These are phyloP conservation scores for Tenrec ecaudatus DNA, from an alignment of 2,113 vertebrate species.

Conservation along the genomic window DNA sequence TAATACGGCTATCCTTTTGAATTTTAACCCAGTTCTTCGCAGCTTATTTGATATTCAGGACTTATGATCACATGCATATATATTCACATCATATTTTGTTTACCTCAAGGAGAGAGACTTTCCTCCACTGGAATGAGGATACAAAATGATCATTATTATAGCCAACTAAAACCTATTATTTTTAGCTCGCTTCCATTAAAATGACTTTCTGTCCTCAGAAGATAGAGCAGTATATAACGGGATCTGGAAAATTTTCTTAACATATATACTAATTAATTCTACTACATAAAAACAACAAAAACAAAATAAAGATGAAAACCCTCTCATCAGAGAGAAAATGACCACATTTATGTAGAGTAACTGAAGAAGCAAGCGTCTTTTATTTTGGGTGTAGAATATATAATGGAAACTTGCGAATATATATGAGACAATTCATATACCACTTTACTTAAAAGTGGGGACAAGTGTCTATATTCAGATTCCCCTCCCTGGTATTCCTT, in stretches of 20 bases:
- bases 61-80: neutral
- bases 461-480: neutral
- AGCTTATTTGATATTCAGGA: slow-evolving; percentile 76
- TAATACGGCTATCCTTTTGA: slow-evolving; percentile 29
- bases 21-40: slow-evolving; percentile 57
- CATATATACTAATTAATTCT: slow-evolving; percentile 66
- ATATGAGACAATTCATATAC: neutral
- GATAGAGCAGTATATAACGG: slow-evolving; percentile 61
- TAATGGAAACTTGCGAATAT: slow-evolving; percentile 20
- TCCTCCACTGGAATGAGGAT: slow-evolving; percentile 23
- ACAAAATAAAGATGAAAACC: neutral
- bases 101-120: slow-evolving; percentile 25
- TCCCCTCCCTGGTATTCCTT: neutral
- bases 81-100: slow-evolving; percentile 65
- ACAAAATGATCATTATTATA: slow-evolving; percentile 64
- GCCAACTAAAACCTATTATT: slow-evolving; percentile 58
- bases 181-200: slow-evolving; percentile 68
- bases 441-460: neutral
- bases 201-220: slow-evolving; percentile 55
- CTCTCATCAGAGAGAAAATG: slow-evolving; percentile 2
- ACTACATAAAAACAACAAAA: neutral
- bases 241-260: slow-evolving; percentile 65
- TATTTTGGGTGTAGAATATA: neutral
- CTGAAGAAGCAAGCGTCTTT: slow-evolving; percentile 27
- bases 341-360: slow-evolving; percentile 47